phyloP scores from a whole-genome alignment of 2,888 invertebrate species.

The Argyresthia goedartella region DNA sequence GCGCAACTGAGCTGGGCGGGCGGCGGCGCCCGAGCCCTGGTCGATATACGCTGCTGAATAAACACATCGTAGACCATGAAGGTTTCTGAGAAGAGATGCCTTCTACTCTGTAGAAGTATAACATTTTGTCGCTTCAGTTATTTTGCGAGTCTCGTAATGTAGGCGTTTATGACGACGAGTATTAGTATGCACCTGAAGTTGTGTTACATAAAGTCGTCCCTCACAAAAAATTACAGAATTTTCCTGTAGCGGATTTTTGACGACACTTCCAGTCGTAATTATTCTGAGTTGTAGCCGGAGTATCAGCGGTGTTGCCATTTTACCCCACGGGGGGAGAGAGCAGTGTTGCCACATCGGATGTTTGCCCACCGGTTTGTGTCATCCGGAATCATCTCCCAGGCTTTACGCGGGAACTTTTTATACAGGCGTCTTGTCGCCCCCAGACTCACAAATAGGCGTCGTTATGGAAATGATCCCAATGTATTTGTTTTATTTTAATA shows the following conservation, averaged over 20 bases:
- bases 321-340: slow-evolving; percentile 14
- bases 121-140: too few species aligned
- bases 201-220: too few species aligned
- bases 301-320: slow-evolving; percentile 45
- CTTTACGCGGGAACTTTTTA: slow-evolving; percentile 17
- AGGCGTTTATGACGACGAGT: too few species aligned
- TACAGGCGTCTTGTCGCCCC: slow-evolving; percentile 12
- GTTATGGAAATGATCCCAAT: slow-evolving; percentile 22
- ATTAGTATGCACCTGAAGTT: too few species aligned
- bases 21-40: slow-evolving; percentile 35
- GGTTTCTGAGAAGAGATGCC: too few species aligned
- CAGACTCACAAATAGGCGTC: slow-evolving; percentile 20
- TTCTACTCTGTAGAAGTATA: too few species aligned
- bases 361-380: slow-evolving; percentile 32
- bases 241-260: too few species aligned
- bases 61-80: slow-evolving; percentile 50
- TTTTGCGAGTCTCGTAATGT: too few species aligned
- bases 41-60: slow-evolving; percentile 68
- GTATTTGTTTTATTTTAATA: slow-evolving; percentile 18
- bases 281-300: slow-evolving; percentile 15
- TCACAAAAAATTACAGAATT: too few species aligned
- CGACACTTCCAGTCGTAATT: too few species aligned
- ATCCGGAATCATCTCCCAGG: slow-evolving; percentile 3
- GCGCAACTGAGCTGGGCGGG: slow-evolving; percentile 29
- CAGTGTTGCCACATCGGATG: slow-evolving; percentile 35